Conservation (phyloP, 2,888 invertebrate genomes). For the Rotaria macrura region DNA sequence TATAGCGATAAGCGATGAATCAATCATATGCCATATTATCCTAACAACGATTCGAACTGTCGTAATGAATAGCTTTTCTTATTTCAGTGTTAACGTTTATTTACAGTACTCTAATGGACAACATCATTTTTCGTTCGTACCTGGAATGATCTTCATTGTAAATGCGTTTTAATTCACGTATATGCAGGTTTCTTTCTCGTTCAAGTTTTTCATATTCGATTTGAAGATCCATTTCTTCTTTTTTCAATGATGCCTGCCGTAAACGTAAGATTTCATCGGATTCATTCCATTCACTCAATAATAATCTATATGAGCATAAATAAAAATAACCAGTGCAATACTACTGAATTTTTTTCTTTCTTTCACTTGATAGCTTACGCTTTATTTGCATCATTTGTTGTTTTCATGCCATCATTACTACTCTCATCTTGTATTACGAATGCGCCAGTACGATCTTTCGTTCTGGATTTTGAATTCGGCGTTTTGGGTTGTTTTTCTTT, state of each 20-base stretch:
- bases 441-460: not conserved
- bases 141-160: constrained; percentile 90
- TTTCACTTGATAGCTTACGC: too few relatives aligned
- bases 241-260: constrained; percentile 88
- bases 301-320: too few relatives aligned
- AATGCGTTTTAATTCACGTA: constrained; percentile 93
- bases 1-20: too few relatives aligned
- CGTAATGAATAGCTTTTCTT: too few relatives aligned
- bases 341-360: too few relatives aligned
- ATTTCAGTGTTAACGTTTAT: too few relatives aligned
- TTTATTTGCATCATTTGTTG: constrained; percentile 10
- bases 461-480: not conserved
- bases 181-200: constrained; percentile 89
- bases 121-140: not conserved
- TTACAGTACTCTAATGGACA: too few relatives aligned
- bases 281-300: constrained; percentile 73
- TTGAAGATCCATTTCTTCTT: constrained; percentile 94
- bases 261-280: constrained; percentile 97
- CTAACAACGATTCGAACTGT: too few relatives aligned
- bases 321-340: too few relatives aligned
- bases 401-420: constrained; percentile 7
- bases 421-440: not conserved
- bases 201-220: constrained; percentile 96
- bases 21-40: too few relatives aligned
- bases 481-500: not conserved